Evolutionary conservation across 2,888 invertebrate genomes (phyloP).

Genomic region (Thereva nobilitata): DNA sequence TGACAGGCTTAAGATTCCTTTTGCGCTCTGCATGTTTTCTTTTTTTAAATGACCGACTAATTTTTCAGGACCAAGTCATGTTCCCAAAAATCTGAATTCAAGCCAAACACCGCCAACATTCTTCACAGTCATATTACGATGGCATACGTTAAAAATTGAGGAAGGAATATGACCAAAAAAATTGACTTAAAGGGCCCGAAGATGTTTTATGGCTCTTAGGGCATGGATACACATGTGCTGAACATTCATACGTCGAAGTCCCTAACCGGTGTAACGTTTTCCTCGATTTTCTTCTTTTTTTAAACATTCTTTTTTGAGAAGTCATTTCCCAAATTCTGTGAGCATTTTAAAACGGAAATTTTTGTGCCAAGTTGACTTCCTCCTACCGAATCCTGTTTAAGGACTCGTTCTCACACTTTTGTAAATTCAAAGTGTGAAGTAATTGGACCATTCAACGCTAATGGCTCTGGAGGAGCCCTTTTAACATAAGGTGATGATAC

Average conservation of each 20-base stretch:
- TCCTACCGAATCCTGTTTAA: slow-evolving; percentile 11
- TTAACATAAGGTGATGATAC: background rate
- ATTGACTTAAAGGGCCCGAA: background rate
- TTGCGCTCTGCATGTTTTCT: too few species aligned
- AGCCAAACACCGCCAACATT: too few species aligned
- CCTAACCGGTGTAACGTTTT: slow-evolving; percentile 10
- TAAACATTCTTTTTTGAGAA: background rate
- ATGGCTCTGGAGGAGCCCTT: slow-evolving; percentile 23
- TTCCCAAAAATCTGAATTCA: too few species aligned
- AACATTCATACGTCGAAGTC: slow-evolving; percentile 20
- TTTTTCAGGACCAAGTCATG: too few species aligned
- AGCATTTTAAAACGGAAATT: background rate
- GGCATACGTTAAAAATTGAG: slow-evolving; percentile 11
- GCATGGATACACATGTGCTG: slow-evolving; percentile 30
- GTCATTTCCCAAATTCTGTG: too few species aligned
- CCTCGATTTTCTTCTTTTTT: slow-evolving; percentile 17
- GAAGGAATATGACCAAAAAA: slow-evolving; percentile 20
- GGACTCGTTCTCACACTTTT: slow-evolving; percentile 30
- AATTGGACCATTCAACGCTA: slow-evolving; percentile 33
- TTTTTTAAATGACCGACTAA: too few species aligned
- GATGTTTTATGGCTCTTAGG: slow-evolving; percentile 24
- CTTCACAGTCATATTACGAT: background rate
- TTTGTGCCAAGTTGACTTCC: slow-evolving; percentile 12
- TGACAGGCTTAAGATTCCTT: too few species aligned
- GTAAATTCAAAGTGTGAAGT: slow-evolving; percentile 31